Evolutionary conservation across 2,888 invertebrate genomes (phyloP).

Genomic region (Brenthis ino): DNA sequence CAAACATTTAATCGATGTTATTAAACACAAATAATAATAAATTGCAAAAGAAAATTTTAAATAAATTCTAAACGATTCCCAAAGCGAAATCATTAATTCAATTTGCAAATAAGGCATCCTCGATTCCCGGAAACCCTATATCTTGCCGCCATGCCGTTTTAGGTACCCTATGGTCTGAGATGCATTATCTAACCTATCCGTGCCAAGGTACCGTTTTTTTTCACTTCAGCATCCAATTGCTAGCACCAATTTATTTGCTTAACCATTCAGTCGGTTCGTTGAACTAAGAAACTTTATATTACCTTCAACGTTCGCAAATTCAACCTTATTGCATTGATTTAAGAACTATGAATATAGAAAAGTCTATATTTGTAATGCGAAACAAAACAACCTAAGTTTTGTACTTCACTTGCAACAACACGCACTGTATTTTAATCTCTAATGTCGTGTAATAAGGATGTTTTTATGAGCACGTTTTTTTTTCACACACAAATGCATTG

Average conservation of each 20-base stretch:
- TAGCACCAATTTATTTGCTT: conserved; percentile 69
- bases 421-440: conserved; percentile 26
- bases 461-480: background rate
- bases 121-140: conserved; percentile 10
- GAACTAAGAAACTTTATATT: conserved; percentile 50
- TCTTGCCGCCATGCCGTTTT: conserved; percentile 33
- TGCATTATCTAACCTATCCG: conserved; percentile 51
- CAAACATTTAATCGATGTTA: no score
- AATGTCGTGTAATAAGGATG: conserved; percentile 5
- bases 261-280: conserved; percentile 62
- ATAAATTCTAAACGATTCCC: background rate
- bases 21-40: no score
- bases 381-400: conserved; percentile 34
- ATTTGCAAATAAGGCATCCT: conserved; percentile 23
- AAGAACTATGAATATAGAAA: conserved; percentile 27
- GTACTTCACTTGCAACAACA: conserved; percentile 14
- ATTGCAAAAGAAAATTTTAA: no score
- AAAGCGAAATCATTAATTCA: conserved; percentile 22
- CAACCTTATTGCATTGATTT: conserved; percentile 31
- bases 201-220: conserved; percentile 51
- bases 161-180: conserved; percentile 40
- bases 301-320: conserved; percentile 29
- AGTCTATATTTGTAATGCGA: conserved; percentile 21
- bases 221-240: conserved; percentile 58
- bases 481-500: conserved; percentile 29